Percentiles rank a stretch among this genome's conserved stretches.
Conservation (phyloP, 2,888 invertebrate genomes). For the Clitarchus hookeri region DNA sequence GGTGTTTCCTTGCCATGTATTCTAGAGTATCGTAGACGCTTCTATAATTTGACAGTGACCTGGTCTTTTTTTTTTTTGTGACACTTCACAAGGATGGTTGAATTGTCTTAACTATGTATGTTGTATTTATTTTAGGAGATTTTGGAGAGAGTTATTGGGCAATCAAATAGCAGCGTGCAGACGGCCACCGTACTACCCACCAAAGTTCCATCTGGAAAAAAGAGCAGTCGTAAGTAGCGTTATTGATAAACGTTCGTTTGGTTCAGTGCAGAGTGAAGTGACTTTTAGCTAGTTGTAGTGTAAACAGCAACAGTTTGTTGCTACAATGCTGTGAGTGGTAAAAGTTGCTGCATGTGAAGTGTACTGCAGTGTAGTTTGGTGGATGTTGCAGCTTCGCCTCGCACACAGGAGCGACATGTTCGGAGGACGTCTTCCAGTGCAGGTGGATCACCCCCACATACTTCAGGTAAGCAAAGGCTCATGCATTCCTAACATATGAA, state of each 20-base stretch:
- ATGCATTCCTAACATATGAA: background rate
- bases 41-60: too few relatives aligned
- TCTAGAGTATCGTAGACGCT: too few relatives aligned
- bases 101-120: too few relatives aligned
- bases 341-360: background rate
- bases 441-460: background rate
- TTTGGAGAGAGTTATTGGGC: slow-evolving; percentile 6
- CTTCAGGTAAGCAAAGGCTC: background rate
- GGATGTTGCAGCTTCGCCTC: background rate
- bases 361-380: background rate
- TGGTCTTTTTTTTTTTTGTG: too few relatives aligned
- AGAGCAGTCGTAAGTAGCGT: background rate
- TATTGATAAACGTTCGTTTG: background rate
- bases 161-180: background rate
- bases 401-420: background rate
- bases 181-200: background rate
- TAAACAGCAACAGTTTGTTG: background rate
- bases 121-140: background rate
- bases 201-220: background rate
- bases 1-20: too few relatives aligned
- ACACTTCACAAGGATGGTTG: too few relatives aligned
- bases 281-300: background rate
- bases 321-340: background rate
- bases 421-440: background rate
- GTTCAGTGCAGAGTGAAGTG: background rate